These are phyloP conservation scores for Nomada hirtipes DNA, from an alignment of 2,888 invertebrate genomes.

Conservation along the genomic window DNA sequence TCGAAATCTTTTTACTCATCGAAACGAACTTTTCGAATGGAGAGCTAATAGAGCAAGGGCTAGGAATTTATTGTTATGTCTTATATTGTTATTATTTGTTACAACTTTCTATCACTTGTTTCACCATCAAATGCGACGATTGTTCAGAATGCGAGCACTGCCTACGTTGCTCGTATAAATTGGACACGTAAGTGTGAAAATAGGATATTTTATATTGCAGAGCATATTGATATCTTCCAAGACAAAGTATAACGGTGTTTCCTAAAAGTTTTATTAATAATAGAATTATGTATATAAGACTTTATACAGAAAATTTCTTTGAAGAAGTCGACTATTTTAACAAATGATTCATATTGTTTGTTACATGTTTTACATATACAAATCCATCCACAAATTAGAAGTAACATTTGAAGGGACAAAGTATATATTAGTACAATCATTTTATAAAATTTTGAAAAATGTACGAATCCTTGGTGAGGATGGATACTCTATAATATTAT, in stretches of 20 bases:
- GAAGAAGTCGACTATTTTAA: slow-evolving; percentile 24
- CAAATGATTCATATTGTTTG: slow-evolving; percentile 17
- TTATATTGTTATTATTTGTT: slow-evolving; percentile 75
- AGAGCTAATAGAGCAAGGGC: slow-evolving; percentile 82
- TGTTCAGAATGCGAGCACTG: slow-evolving; percentile 69
- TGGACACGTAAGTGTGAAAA: neutral
- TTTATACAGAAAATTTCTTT: slow-evolving; percentile 25
- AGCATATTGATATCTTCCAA: slow-evolving; percentile 25
- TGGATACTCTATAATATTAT: slow-evolving; percentile 24
- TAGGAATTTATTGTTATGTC: slow-evolving; percentile 79
- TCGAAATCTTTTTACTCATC: slow-evolving; percentile 89
- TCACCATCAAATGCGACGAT: slow-evolving; percentile 78
- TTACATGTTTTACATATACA: slow-evolving; percentile 3
- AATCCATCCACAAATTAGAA: slow-evolving; percentile 25
- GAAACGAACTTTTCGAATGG: slow-evolving; percentile 87
- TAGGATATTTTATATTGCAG: neutral
- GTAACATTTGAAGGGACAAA: neutral
- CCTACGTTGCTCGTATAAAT: slow-evolving; percentile 66
- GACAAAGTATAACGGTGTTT: slow-evolving; percentile 19
- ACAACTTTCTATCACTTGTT: slow-evolving; percentile 80
- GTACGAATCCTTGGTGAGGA: neutral
- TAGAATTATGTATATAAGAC: slow-evolving; percentile 23
- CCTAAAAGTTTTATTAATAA: slow-evolving; percentile 5
- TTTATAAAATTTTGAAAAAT: slow-evolving; percentile 10
- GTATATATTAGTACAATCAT: neutral